Evolutionary conservation across 1,140 invertebrate species (phyloP), one percentile per base, ranked within the genome.

Genomic region (Drosophila seguyi): DNA sequence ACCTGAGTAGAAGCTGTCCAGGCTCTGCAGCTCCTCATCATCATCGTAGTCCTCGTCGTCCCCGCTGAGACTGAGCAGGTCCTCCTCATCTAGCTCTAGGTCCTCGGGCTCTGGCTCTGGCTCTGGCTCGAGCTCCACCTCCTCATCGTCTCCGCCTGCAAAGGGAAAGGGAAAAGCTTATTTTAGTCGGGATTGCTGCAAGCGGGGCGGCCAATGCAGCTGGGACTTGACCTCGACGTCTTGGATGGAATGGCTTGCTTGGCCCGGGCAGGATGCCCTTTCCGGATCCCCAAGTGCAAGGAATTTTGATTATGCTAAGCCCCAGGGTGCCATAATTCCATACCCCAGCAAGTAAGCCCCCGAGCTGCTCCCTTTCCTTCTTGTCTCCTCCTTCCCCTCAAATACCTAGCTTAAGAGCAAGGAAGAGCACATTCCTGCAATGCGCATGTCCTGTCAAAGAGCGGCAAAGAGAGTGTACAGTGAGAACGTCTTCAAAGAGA

Each of bases 291-390:
- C 83, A 81, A 81, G 75, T 85, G 90, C 78, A 81, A 86, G 85
- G 83, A 92, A 92, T 92, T 92, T 92, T 92, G 91, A 92, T 92
- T 92, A 92, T 91, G 92, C 83, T 81, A 91, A 74, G 80, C 91
- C 90, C 91, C 50, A 61, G 91, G 86, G 91, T 82, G 73, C 86
- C 91, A 92, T 92, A 92, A 90, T 92, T 92, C 91, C 91, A 88
- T 73, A 71, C 91, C 91, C 83, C 81, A 80, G 80, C 82, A 85
- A 81, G 63, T 61, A 66, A 78, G 61, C 47, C 62, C 73, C 50
- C 31, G 6, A 48, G 18, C 45, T 50, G 44, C 0, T 50, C 57
- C 41, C n/a, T 34, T 4, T 16, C 34, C 27, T 6, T 0, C 0
- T 22, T 2, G 2, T 14, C 38, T 4, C 13, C 6, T 13, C 44